Evolutionary conservation across 2,797 vertebrate species (phyloP).

Genomic region (Allobates femoralis): DNA sequence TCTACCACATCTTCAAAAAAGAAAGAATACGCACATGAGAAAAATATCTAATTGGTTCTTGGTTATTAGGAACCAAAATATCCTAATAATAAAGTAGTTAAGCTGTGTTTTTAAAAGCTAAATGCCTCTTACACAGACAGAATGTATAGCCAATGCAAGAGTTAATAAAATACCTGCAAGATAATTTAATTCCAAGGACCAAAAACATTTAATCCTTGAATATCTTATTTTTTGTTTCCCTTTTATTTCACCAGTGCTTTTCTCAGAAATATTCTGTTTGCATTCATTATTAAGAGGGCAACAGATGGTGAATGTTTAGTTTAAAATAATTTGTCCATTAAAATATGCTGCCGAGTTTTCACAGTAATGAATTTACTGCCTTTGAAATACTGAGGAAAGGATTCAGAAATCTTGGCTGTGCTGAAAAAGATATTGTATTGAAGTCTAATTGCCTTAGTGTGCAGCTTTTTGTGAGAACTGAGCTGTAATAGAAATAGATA

Average conservation of each 20-base stretch:
- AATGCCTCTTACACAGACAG: background rate
- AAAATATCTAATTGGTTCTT: too few relatives aligned
- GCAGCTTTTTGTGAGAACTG: background rate
- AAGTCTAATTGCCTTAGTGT: slow-evolving; percentile 12
- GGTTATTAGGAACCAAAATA: background rate
- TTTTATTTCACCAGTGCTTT: slow-evolving; percentile 68
- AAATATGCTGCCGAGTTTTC: slow-evolving; percentile 71
- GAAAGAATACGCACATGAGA: too few relatives aligned
- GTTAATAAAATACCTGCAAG: slow-evolving; percentile 37
- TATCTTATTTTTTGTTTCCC: slow-evolving; percentile 59
- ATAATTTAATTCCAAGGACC: slow-evolving; percentile 39
- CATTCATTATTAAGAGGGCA: slow-evolving; percentile 72
- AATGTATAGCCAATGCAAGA: background rate
- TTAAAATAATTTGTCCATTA: slow-evolving; percentile 75
- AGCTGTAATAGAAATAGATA: background rate
- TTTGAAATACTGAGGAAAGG: slow-evolving; percentile 47
- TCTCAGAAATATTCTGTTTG: slow-evolving; percentile 71
- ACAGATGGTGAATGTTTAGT: slow-evolving; percentile 75
- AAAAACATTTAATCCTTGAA: slow-evolving; percentile 49
- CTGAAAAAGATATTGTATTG: slow-evolving; percentile 22
- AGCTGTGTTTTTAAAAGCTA: background rate
- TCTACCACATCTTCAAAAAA: too few relatives aligned
- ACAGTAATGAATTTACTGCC: slow-evolving; percentile 64
- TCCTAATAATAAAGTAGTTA: background rate
- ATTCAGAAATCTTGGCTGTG: slow-evolving; percentile 40